Evolutionary conservation across 2,113 vertebrate species (phyloP).

Genomic region (Rissa tridactyla): DNA sequence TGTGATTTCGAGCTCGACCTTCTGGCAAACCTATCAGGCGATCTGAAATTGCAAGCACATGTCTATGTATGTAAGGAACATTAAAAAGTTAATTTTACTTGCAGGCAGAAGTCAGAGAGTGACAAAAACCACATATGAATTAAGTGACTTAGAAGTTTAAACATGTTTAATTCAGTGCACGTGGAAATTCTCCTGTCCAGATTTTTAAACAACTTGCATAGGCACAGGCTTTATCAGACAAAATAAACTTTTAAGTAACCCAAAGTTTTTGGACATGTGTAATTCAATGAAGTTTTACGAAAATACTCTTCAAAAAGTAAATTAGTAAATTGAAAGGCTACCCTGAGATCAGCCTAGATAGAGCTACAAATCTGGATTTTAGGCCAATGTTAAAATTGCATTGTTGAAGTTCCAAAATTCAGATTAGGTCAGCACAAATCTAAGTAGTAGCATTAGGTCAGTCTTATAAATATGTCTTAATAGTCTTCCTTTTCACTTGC

Average conservation of each 20-base stretch:
- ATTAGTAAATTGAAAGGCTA: background rate
- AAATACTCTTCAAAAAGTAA: background rate
- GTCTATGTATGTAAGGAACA: background rate
- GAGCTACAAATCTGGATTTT: background rate
- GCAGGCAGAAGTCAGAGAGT: background rate
- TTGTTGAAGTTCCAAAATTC: background rate
- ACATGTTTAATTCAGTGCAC: rapidly evolving
- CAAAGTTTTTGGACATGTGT: background rate
- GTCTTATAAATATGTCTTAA: background rate
- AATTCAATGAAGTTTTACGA: background rate
- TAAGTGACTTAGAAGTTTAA: background rate
- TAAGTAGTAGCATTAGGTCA: background rate
- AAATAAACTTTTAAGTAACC: background rate
- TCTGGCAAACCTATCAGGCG: conserved; percentile 84
- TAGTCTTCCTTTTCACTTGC: background rate
- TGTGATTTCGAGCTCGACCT: conserved; percentile 85
- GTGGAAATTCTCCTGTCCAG: background rate
- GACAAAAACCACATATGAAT: background rate
- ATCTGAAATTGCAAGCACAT: conserved; percentile 64
- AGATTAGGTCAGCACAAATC: background rate
- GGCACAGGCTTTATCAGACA: background rate
- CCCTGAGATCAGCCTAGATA: background rate
- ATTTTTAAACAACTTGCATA: background rate
- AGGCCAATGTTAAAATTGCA: background rate
- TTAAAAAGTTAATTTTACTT: background rate